Evolutionary conservation across 2,888 invertebrate genomes (phyloP).

Genomic region (Eupithecia inturbata): DNA sequence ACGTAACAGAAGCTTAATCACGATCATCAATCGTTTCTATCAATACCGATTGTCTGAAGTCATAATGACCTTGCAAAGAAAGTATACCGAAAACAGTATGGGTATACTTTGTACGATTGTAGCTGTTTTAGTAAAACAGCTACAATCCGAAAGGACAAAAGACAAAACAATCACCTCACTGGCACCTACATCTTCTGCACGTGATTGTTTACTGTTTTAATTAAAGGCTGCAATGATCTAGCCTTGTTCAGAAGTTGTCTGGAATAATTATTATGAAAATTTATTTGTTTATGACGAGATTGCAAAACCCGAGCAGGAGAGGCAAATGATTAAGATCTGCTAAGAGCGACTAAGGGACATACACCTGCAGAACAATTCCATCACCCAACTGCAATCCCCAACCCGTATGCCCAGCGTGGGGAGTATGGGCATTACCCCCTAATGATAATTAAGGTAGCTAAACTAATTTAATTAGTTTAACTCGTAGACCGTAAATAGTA

Average conservation of each 20-base stretch:
- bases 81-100: too few relatives aligned
- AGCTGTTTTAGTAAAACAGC: too few relatives aligned
- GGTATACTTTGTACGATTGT: too few relatives aligned
- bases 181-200: background rate
- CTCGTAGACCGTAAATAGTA: too few relatives aligned
- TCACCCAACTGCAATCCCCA: too few relatives aligned
- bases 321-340: too few relatives aligned
- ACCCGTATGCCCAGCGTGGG: too few relatives aligned
- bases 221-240: background rate
- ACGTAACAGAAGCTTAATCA: constrained; percentile 25
- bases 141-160: background rate
- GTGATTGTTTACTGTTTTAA: background rate
- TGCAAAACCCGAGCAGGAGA: background rate
- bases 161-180: background rate
- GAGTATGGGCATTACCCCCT: too few relatives aligned
- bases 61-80: constrained; percentile 17
- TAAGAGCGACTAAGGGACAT: too few relatives aligned
- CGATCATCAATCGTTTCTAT: constrained; percentile 41
- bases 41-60: constrained; percentile 34
- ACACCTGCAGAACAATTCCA: too few relatives aligned
- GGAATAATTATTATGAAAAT: background rate
- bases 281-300: constrained; percentile 2
- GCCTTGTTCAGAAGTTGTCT: background rate
- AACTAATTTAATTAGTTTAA: too few relatives aligned
- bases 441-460: too few relatives aligned